Evolutionary conservation across 1,140 invertebrate species (phyloP).

Genomic region (Pseudomyrmex gracilis): DNA sequence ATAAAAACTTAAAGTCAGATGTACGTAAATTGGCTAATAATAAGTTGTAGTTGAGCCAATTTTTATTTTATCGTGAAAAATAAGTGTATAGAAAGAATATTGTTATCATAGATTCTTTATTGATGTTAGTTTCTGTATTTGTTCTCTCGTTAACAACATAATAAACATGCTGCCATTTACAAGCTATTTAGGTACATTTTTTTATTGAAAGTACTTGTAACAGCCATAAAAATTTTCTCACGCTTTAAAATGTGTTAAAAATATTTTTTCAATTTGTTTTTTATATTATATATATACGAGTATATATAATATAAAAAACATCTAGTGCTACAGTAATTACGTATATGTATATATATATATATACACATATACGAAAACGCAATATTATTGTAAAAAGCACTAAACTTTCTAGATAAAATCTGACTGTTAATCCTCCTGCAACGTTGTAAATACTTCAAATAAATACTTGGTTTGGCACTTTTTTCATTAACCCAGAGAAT

Average conservation of each 20-base stretch:
- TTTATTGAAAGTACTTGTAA: slow-evolving; percentile 69
- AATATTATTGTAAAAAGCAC: slow-evolving; percentile 18
- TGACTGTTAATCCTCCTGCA: slow-evolving; percentile 1
- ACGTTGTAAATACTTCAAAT: slow-evolving; percentile 49
- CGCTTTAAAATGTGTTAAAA: slow-evolving; percentile 51
- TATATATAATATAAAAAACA: too few species aligned
- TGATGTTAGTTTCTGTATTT: slow-evolving; percentile 60
- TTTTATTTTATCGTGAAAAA: slow-evolving; percentile 13
- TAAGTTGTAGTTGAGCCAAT: background rate
- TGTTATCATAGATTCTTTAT: slow-evolving; percentile 53
- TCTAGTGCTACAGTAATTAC: too few species aligned
- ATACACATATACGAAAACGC: slow-evolving; percentile 5
- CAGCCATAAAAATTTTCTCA: slow-evolving; percentile 60
- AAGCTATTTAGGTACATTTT: slow-evolving; percentile 69
- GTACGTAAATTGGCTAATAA: slow-evolving; percentile 17
- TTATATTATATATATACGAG: background rate
- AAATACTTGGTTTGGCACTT: slow-evolving; percentile 48
- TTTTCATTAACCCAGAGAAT: slow-evolving; percentile 16
- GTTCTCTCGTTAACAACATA: slow-evolving; percentile 57
- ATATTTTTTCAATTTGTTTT: background rate
- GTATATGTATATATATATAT: too few species aligned
- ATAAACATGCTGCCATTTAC: slow-evolving; percentile 60
- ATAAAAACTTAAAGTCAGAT: slow-evolving; percentile 60
- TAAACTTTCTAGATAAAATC: slow-evolving; percentile 24
- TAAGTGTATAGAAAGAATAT: slow-evolving; percentile 18